These are phyloP conservation scores for Plagiodera versicolora DNA, from an alignment of 2,888 invertebrate species.

Conservation along the genomic window DNA sequence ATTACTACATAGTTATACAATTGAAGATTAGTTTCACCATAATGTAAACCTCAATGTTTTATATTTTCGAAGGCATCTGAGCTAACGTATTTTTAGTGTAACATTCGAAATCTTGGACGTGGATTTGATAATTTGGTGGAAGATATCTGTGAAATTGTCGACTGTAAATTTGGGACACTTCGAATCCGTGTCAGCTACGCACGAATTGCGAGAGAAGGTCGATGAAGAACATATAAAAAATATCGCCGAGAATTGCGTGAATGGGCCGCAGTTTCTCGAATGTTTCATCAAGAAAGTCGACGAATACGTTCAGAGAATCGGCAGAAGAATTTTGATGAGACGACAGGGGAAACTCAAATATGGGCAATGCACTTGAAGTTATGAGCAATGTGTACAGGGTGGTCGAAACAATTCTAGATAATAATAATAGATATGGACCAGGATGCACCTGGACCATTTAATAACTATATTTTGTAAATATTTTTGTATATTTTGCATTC, in stretches of 20 bases:
- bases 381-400: no score
- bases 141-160: slow-evolving; percentile 21
- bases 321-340: slow-evolving; percentile 7
- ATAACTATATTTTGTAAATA: no score
- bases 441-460: no score
- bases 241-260: slow-evolving; percentile 22
- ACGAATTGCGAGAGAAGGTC: slow-evolving; percentile 13
- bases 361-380: background rate
- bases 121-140: slow-evolving; percentile 26
- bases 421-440: no score
- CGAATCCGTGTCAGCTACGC: slow-evolving; percentile 17
- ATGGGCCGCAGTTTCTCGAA: slow-evolving; percentile 19
- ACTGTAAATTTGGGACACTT: slow-evolving; percentile 12
- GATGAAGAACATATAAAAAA: slow-evolving; percentile 27
- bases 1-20: no score
- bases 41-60: no score
- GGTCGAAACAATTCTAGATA: no score
- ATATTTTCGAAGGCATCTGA: no score
- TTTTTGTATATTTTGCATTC: no score
- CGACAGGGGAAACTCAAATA: slow-evolving; percentile 5
- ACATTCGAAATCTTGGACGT: slow-evolving; percentile 23
- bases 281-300: slow-evolving; percentile 21
- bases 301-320: slow-evolving; percentile 25
- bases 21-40: no score
- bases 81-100: slow-evolving; percentile 21